Percentiles rank a stretch among this genome's conserved stretches.
Evolutionary conservation across 2,888 invertebrate genomes (phyloP).

Genomic region (Eustalomyia histrio): DNA sequence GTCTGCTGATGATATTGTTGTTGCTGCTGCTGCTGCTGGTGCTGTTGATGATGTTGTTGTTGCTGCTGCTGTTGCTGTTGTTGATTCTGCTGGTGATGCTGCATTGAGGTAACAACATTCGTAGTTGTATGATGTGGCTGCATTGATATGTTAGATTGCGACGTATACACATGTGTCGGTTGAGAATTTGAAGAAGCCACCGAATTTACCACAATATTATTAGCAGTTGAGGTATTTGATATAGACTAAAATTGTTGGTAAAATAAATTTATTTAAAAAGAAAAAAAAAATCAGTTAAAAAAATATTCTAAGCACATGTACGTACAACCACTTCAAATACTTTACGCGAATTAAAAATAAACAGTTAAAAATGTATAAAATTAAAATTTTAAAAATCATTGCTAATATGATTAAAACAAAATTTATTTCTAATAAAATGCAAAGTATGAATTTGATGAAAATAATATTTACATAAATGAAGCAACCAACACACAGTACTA

Average conservation of each 20-base stretch:
- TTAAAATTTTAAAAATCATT: conserved; percentile 38
- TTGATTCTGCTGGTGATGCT: conserved; percentile 70
- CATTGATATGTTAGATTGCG: conserved; percentile 73
- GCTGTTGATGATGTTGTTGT: conserved; percentile 68
- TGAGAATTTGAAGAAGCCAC: conserved; percentile 76
- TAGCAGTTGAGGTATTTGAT: conserved; percentile 67
- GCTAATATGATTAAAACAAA: conserved; percentile 50
- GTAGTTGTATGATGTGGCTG: conserved; percentile 69
- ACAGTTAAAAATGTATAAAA: conserved; percentile 43
- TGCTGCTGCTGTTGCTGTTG: conserved; percentile 68
- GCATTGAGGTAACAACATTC: conserved; percentile 71
- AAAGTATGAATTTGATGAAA: conserved; percentile 39
- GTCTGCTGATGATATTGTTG: conserved; percentile 73
- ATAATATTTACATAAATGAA: conserved; percentile 50
- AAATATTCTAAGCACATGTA: conserved; percentile 59
- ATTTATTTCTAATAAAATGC: conserved; percentile 22
- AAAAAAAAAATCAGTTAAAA: conserved; percentile 6
- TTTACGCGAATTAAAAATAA: conserved; percentile 39
- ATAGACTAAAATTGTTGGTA: conserved; percentile 52
- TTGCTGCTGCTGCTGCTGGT: conserved; percentile 73
- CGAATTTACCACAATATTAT: conserved; percentile 79
- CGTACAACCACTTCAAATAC: conserved; percentile 61
- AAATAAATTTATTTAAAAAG: conserved; percentile 35
- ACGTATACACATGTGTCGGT: conserved; percentile 73
- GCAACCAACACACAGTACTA: conserved; percentile 63